phyloP scores from a whole-genome alignment of 1,140 invertebrate genomes.

The Pollicipes pollicipes region DNA sequence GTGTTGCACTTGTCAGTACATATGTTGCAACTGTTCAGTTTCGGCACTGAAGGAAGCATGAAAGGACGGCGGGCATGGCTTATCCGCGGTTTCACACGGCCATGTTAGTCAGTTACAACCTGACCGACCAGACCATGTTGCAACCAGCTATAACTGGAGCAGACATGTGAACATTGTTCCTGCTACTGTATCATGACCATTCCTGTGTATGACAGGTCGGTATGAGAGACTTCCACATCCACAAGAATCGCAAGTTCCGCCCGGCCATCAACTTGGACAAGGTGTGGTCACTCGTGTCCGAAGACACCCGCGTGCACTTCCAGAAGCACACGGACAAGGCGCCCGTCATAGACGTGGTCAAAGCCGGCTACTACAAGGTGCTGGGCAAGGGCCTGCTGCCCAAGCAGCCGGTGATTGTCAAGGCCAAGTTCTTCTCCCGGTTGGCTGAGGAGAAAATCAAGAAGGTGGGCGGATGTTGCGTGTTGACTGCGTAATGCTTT shows the following conservation, averaged over 20 bases:
- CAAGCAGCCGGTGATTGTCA: constrained; percentile 95
- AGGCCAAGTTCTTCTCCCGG: constrained; percentile 97
- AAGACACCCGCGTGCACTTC: constrained; percentile 71
- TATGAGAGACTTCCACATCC: constrained; percentile 91
- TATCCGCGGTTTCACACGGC: too few species aligned
- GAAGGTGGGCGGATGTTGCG: constrained; percentile 85
- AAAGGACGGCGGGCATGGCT: too few species aligned
- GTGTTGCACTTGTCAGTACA: too few species aligned
- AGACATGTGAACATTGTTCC: too few species aligned
- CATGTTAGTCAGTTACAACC: too few species aligned
- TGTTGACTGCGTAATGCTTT: constrained; percentile 52
- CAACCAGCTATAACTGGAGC: too few species aligned
- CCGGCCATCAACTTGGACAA: constrained; percentile 91
- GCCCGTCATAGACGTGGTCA: constrained; percentile 90
- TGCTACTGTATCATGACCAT: too few species aligned
- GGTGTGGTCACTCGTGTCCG: constrained; percentile 88
- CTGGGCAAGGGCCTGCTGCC: constrained; percentile 92
- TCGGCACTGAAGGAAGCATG: too few species aligned
- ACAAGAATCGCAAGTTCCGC: constrained; percentile 78
- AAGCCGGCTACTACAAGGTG: constrained; percentile 94
- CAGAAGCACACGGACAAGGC: constrained; percentile 68
- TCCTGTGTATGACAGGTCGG: constrained; percentile 48
- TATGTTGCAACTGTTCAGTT: too few species aligned
- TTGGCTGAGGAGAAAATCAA: constrained; percentile 95
- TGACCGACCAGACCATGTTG: too few species aligned